Percentiles rank a stretch among this genome's conserved stretches.
Conservation (phyloP, 2,113 vertebrate genomes). For the Furnarius figulus region DNA sequence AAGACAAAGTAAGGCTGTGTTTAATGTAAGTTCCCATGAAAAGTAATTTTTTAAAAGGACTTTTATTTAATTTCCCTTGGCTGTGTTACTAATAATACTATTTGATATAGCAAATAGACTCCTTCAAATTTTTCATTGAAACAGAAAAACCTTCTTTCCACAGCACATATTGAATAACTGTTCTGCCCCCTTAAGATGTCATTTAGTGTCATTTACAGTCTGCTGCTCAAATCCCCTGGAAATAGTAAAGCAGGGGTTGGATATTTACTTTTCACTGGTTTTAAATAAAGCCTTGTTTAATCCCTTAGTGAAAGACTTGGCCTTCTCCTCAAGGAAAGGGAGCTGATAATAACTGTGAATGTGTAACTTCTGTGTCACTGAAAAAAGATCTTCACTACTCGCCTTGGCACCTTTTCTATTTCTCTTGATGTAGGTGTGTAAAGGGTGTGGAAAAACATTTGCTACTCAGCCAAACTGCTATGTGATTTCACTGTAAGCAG, state of each 20-base stretch:
- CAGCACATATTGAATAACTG: not conserved
- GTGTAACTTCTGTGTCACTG: not conserved
- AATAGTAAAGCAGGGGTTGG: not conserved
- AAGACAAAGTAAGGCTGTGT: not conserved
- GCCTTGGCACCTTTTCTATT: not conserved
- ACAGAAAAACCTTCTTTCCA: not conserved
- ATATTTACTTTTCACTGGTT: constrained; percentile 43
- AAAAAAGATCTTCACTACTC: not conserved
- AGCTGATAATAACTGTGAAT: constrained; percentile 21
- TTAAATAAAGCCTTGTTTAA: constrained; percentile 44
- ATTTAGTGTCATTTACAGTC: constrained; percentile 46
- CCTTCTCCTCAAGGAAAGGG: not conserved
- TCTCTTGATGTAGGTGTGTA: not conserved
- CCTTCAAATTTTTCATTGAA: not conserved
- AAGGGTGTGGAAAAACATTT: not conserved
- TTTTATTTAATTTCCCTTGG: not conserved
- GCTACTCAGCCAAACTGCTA: not conserved
- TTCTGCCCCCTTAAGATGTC: constrained; percentile 11
- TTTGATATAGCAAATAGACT: not conserved
- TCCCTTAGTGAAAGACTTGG: not conserved
- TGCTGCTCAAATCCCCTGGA: constrained; percentile 19
- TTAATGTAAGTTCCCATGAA: not conserved
- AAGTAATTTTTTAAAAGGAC: not conserved
- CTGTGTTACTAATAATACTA: not conserved
- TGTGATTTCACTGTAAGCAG: not conserved